phyloP scores from a whole-genome alignment of 2,888 invertebrate species.

The Agrotis exclamationis region DNA sequence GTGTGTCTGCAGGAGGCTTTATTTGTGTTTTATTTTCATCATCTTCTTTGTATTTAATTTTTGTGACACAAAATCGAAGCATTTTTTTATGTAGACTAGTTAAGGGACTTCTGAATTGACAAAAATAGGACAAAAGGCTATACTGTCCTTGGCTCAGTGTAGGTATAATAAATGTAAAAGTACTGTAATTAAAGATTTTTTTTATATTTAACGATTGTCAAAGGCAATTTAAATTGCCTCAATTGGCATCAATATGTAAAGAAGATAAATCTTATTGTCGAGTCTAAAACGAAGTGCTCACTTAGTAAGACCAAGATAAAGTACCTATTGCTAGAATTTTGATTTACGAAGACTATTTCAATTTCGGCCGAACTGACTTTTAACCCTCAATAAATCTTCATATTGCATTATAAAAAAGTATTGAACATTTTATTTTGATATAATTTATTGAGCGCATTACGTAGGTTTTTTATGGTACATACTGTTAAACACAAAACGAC shows the following conservation, averaged over 20 bases:
- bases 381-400: slow-evolving; percentile 47
- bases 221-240: slow-evolving; percentile 22
- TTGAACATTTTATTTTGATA: slow-evolving; percentile 23
- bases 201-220: background rate
- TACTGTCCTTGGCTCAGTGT: too few relatives aligned
- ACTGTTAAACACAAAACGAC: too few relatives aligned
- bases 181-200: too few relatives aligned
- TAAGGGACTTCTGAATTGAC: too few relatives aligned
- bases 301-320: slow-evolving; percentile 51
- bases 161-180: too few relatives aligned
- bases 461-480: background rate
- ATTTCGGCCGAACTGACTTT: slow-evolving; percentile 45
- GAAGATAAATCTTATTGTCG: slow-evolving; percentile 38
- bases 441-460: slow-evolving; percentile 6
- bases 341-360: slow-evolving; percentile 54
- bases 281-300: slow-evolving; percentile 43
- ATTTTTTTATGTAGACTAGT: too few relatives aligned
- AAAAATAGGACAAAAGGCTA: too few relatives aligned
- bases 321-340: slow-evolving; percentile 46
- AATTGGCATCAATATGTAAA: slow-evolving; percentile 32
- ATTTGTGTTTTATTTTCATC: too few relatives aligned
- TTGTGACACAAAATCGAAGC: too few relatives aligned
- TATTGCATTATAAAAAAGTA: slow-evolving; percentile 24
- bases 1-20: too few relatives aligned
- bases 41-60: too few relatives aligned